Percentiles rank a stretch among this genome's conserved stretches.
Conservation (phyloP, 1,140 invertebrate species). For the Brachionus manjavacas region DNA sequence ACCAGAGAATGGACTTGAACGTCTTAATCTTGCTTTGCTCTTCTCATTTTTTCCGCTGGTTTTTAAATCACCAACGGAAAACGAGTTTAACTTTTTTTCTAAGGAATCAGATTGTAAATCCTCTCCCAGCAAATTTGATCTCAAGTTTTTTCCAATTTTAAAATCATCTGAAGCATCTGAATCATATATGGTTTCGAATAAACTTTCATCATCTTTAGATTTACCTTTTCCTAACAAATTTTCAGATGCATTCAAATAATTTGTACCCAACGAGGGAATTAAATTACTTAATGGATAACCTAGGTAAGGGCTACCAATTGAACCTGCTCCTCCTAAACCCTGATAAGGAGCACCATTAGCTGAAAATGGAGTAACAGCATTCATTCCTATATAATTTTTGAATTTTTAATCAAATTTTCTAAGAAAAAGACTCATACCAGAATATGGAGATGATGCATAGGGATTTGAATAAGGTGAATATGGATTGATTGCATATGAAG, state of each 20-base stretch:
- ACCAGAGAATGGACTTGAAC: background rate
- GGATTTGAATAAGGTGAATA: background rate
- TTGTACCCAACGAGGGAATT: background rate
- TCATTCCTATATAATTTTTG: background rate
- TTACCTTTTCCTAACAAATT: background rate
- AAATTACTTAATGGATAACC: background rate
- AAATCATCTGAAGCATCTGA: slow-evolving; percentile 1
- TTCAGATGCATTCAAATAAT: background rate
- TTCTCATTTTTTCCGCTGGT: background rate
- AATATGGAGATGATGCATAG: background rate
- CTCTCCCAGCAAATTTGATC: background rate
- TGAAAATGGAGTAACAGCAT: background rate
- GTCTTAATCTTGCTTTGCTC: background rate
- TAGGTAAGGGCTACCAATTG: background rate
- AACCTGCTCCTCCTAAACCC: background rate
- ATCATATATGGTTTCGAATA: slow-evolving; percentile 4
- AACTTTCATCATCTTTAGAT: background rate
- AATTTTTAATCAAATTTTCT: background rate
- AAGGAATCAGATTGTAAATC: background rate
- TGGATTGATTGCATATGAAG: background rate
- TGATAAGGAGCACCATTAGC: background rate
- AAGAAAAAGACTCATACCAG: background rate
- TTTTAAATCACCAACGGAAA: background rate
- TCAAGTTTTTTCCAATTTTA: background rate
- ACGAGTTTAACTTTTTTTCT: background rate